Percentiles rank a stretch among this genome's conserved stretches.
phyloP scores from a whole-genome alignment of 2,797 vertebrate genomes.

The Microcaecilia unicolor region DNA sequence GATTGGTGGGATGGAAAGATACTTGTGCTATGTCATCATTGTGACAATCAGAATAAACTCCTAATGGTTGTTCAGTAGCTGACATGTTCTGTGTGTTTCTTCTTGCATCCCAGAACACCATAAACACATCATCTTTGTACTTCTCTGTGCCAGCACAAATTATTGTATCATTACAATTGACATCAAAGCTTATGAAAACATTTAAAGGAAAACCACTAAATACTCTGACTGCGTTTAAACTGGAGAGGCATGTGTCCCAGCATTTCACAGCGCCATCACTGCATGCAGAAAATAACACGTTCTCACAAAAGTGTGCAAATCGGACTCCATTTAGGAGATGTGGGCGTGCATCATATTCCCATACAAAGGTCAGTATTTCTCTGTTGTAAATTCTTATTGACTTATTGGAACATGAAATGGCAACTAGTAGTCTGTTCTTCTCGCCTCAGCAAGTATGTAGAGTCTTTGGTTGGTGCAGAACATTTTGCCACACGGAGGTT shows the following conservation, averaged over 20 bases:
- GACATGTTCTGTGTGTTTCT: constrained; percentile 25
- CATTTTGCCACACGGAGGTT: constrained; percentile 60
- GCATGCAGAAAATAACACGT: constrained; percentile 66
- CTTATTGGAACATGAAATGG: constrained; percentile 67
- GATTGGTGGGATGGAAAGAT: constrained; percentile 72
- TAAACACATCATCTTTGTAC: constrained; percentile 61
- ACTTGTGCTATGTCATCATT: constrained; percentile 86
- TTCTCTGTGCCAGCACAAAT: constrained; percentile 86
- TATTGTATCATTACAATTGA: constrained; percentile 65
- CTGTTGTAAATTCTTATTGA: constrained; percentile 61
- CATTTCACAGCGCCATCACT: constrained; percentile 60
- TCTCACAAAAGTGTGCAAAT: constrained; percentile 48
- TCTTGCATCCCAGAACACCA: constrained; percentile 88
- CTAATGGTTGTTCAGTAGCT: constrained; percentile 49
- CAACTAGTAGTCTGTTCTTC: constrained; percentile 45
- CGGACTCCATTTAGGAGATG: constrained; percentile 55
- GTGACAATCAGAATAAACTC: constrained; percentile 86
- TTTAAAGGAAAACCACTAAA: constrained; percentile 68
- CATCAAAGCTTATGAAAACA: constrained; percentile 70
- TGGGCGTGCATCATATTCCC: constrained; percentile 41
- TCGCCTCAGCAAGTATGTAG: constrained; percentile 73
- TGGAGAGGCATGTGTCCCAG: constrained; percentile 71
- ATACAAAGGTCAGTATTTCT: constrained; percentile 53
- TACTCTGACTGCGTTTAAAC: constrained; percentile 42
- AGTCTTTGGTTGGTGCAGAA: constrained; percentile 36